A percentile compares a stretch with the other conserved stretches of the same genome.
Conservation (phyloP, 92 coral and sea anemone genomes). For the Palythoa grandiflora region DNA sequence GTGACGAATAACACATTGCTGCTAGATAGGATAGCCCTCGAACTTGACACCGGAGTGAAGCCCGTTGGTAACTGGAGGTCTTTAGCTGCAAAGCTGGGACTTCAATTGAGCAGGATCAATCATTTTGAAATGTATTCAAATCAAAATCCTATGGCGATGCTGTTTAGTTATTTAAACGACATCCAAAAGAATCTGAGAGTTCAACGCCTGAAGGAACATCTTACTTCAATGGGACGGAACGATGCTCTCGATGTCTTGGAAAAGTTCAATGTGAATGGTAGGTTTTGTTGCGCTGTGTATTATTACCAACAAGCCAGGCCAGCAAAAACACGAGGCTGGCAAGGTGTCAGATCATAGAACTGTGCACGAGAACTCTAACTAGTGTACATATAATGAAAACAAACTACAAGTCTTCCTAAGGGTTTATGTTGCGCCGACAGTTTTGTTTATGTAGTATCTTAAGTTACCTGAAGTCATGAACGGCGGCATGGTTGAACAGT, state of each 20-base stretch:
- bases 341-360: no score
- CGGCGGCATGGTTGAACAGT: no score
- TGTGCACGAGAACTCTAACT: no score
- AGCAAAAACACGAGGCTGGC: neutral
- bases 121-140: conserved; percentile 28
- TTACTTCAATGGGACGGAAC: neutral
- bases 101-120: neutral
- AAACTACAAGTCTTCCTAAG: no score
- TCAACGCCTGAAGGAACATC: neutral
- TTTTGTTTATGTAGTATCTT: no score
- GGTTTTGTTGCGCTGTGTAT: neutral
- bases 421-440: no score
- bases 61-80: conserved; percentile 31
- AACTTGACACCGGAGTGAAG: conserved; percentile 11
- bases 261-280: neutral
- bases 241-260: neutral
- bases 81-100: neutral
- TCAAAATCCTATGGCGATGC: conserved; percentile 17
- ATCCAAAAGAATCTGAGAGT: neutral
- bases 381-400: no score
- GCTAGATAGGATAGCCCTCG: neutral
- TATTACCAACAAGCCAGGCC: neutral
- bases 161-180: neutral
- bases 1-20: neutral
- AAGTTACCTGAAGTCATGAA: no score